Base-by-base conservation (phyloP, 2,888 invertebrate species). In the Epinotia bilunana region DNA sequence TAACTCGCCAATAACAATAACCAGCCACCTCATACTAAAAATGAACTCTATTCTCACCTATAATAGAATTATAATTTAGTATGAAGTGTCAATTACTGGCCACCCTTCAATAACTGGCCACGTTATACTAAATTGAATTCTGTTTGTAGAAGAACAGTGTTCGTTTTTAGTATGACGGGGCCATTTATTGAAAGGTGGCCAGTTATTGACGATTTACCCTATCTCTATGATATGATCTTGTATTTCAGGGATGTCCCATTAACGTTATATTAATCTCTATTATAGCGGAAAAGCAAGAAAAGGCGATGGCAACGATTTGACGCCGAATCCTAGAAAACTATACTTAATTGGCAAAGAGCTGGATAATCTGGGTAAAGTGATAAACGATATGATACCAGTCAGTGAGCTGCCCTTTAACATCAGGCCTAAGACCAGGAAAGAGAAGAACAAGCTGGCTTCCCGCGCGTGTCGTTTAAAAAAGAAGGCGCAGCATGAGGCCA, bases 401-500 rank as follows among this genome's bases (percentile, higher is more conserved):
- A 98, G 98, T 82, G 99, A 99, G 88, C 93, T 99, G 82, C 98
- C 98, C 60, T 97, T 98, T 87, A 97, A 97, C 85, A 96, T 97
- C 46, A 94, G 98, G 80, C 97, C 98, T 13, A 98, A 98, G 88
- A 98, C 98, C n/a, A 95, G 99, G 73, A 99, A 99, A 90, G 99
- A 99, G 90, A 99, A 99, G 89, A 99, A 99, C 89, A 99, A 99
- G 92, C 94, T 99, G 73, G 99, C 99, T 12, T 99, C 99, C 0
- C 96, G 99, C 78, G 99, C 99, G 49, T 99, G 99, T 88, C 96
- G 99, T 53, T 95, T 99, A 84, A 99, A 99, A 95, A 99, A 99
- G 92, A 99, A 99, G 93, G 99, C 99, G 5, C 99, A 99, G 87
- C 99, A 99, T 89, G 99, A 99, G 91, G 99, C 99, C 2, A 99